Percentiles rank a stretch among this genome's conserved stretches.
These are phyloP conservation scores for Rhinichthys osculus DNA, from an alignment of 2,797 vertebrate species.

Conservation along the genomic window DNA sequence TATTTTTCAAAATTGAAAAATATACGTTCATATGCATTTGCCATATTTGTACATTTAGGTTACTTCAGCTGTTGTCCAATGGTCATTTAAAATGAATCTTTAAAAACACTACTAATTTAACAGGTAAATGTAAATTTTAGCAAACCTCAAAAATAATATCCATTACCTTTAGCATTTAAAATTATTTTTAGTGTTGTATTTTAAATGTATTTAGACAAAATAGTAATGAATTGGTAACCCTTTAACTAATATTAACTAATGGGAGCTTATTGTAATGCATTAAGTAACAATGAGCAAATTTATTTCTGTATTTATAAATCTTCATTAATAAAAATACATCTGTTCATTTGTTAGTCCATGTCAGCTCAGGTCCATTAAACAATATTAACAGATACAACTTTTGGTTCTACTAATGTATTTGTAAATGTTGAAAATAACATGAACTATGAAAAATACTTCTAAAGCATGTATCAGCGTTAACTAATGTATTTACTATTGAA, in stretches of 20 bases:
- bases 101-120: not conserved
- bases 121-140: not conserved
- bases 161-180: not conserved
- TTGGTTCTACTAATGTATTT: not conserved
- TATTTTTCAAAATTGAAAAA: not conserved
- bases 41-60: not conserved
- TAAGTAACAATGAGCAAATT: not conserved
- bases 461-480: not conserved
- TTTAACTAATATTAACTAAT: not conserved
- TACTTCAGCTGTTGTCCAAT: not conserved
- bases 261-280: not conserved
- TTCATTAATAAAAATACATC: not conserved
- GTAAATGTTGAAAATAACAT: not conserved
- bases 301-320: not conserved
- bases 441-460: not conserved
- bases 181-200: not conserved
- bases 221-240: not conserved
- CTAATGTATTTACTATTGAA: not conserved
- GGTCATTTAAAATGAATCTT: not conserved
- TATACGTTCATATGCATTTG: not conserved
- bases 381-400: not conserved
- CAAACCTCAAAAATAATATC: not conserved
- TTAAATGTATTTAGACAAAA: not conserved
- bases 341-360: not conserved
- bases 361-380: not conserved